These are phyloP conservation scores for Diaprepes abbreviatus DNA, from an alignment of 2,888 invertebrate genomes.

Conservation along the genomic window DNA sequence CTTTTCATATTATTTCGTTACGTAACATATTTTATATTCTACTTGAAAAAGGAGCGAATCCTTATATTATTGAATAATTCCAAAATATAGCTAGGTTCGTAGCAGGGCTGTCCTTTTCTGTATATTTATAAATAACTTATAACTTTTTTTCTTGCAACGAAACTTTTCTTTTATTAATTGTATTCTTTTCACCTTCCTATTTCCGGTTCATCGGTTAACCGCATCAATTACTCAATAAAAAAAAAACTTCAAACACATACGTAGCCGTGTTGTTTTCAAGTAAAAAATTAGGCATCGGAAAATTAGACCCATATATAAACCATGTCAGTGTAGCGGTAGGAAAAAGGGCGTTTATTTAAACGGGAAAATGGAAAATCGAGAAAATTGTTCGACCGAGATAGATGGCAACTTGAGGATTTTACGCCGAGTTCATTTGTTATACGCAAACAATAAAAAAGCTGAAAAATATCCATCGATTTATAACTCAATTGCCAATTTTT, in stretches of 20 bases:
- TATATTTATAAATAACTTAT: too few relatives aligned
- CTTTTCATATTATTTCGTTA: too few relatives aligned
- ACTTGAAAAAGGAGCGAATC: too few relatives aligned
- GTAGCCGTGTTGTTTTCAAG: slow-evolving; percentile 29
- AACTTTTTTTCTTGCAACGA: too few relatives aligned
- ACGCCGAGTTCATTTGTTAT: slow-evolving; percentile 48
- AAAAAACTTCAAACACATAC: slow-evolving; percentile 30
- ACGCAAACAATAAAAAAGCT: slow-evolving; percentile 41
- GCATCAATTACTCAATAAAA: slow-evolving; percentile 4
- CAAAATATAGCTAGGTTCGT: too few relatives aligned
- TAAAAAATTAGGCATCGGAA: slow-evolving; percentile 47
- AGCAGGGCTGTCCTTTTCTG: too few relatives aligned
- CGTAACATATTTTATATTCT: too few relatives aligned
- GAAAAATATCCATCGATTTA: slow-evolving; percentile 40
- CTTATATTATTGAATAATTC: too few relatives aligned
- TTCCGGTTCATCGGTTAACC: slow-evolving; percentile 6
- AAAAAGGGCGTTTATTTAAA: slow-evolving; percentile 43
- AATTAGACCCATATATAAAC: slow-evolving; percentile 47
- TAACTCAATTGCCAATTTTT: slow-evolving; percentile 37
- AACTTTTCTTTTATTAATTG: too few relatives aligned
- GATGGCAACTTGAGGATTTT: slow-evolving; percentile 50
- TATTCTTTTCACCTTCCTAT: too few relatives aligned
- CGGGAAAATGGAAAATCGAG: slow-evolving; percentile 44
- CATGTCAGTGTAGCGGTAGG: slow-evolving; percentile 26
- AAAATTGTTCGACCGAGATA: slow-evolving; percentile 48